A percentile compares a stretch with the other conserved stretches of the same genome.
These are phyloP conservation scores for Andrena praecox DNA, from an alignment of 2,888 invertebrate species.

Conservation along the genomic window DNA sequence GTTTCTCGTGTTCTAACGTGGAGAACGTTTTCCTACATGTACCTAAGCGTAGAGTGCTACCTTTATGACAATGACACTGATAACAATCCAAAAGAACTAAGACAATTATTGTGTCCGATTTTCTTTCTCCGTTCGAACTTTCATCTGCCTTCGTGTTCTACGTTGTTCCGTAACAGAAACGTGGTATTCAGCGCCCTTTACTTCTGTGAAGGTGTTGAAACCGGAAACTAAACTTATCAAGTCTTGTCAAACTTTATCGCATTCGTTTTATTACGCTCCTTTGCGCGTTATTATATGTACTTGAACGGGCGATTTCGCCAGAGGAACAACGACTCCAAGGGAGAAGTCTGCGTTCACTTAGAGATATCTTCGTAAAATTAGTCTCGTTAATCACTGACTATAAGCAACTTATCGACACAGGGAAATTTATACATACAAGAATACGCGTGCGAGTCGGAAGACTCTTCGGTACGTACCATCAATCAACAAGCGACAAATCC, in stretches of 20 bases:
- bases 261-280: background rate
- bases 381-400: background rate
- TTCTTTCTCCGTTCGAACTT: background rate
- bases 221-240: background rate
- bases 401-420: background rate
- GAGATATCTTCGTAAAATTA: background rate
- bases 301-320: background rate
- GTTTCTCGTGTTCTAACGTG: background rate
- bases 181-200: background rate
- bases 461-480: background rate
- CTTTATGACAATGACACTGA: slow-evolving; percentile 2
- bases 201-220: background rate
- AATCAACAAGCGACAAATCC: slow-evolving; percentile 17
- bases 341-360: background rate
- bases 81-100: background rate
- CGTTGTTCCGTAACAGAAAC: background rate
- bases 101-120: background rate
- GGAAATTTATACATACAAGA: background rate
- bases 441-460: background rate
- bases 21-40: background rate
- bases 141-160: background rate
- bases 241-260: background rate
- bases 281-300: background rate
- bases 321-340: slow-evolving; percentile 1
- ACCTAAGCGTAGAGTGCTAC: background rate